These are phyloP conservation scores for Rosalia funebris DNA, from an alignment of 2,888 invertebrate genomes.

Conservation along the genomic window DNA sequence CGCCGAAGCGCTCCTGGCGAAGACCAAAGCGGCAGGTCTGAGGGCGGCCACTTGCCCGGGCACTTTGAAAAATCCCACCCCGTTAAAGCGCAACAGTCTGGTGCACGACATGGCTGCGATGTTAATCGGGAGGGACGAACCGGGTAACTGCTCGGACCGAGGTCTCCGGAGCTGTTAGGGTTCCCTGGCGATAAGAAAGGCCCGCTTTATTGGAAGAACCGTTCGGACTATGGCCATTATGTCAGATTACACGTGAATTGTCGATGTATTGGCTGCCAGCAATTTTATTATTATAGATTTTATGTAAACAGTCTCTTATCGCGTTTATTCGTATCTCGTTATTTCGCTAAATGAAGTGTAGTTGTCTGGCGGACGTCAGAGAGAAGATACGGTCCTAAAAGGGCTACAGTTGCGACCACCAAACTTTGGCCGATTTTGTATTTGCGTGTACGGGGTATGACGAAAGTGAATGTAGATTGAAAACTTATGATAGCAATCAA, in stretches of 20 bases:
- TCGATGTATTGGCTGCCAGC: slow-evolving; percentile 16
- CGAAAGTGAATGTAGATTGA: no score
- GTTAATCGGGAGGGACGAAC: slow-evolving; percentile 1
- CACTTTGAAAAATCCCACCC: slow-evolving; percentile 54
- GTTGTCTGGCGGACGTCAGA: background rate
- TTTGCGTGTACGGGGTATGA: no score
- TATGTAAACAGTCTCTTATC: slow-evolving; percentile 31
- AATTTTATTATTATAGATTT: slow-evolving; percentile 24
- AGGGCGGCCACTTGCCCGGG: slow-evolving; percentile 56
- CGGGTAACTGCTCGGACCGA: slow-evolving; percentile 2
- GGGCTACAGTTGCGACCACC: no score
- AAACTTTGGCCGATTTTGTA: no score
- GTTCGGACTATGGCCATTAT: slow-evolving; percentile 33
- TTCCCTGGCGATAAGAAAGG: slow-evolving; percentile 16
- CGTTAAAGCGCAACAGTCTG: slow-evolving; percentile 40
- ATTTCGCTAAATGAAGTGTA: slow-evolving; percentile 19
- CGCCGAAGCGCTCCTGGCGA: slow-evolving; percentile 53
- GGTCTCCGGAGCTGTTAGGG: slow-evolving; percentile 12
- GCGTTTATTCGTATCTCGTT: slow-evolving; percentile 29
- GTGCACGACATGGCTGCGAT: slow-evolving; percentile 5
- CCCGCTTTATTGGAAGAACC: slow-evolving; percentile 14
- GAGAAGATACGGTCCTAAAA: no score
- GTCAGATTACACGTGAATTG: slow-evolving; percentile 16
- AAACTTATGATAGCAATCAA: no score
- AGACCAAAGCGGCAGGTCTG: slow-evolving; percentile 40